Evolutionary conservation across 2,888 invertebrate genomes (phyloP), one percentile per base, ranked within the genome.

Genomic region (Syritta pipiens): DNA sequence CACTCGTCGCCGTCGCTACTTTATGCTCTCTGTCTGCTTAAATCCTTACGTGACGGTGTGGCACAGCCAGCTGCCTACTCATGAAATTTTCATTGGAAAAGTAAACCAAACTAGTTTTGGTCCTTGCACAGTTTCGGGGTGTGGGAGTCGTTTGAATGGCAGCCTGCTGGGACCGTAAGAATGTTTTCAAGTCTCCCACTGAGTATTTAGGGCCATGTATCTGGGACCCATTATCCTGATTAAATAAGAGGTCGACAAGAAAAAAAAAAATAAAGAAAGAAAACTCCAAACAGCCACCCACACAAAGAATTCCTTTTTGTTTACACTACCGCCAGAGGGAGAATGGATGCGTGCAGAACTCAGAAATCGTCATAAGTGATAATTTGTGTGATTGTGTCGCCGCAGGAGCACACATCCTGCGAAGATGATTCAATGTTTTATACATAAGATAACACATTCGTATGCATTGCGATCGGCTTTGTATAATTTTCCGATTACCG

Each of bases 401-500:
- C 53, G 48, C 30, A 48, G 35, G 53, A 53, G 51, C 40, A 49
- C 32, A 22, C 30, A 30, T 40, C 35, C 3, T 9, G 32, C 14
- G 17, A 10, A n/a, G 28, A n/a, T 37, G 26, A 55, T 55, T 55
- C 65, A 55, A 68, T 75, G 75, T 68, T 55, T 68, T 48, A 68
- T 68, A 62, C 68, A 68, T 68, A 28, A 62, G 62, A 68, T n/a
- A n/a, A n/a, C 49, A 40, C 55, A 71, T 71, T 77, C 32, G 51
- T 71, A 77, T 77, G 63, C 63, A 71, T 77, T 71, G 59, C 57
- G 65, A 77, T 30, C 22, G 69, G n/a, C 46, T 59, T 77, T 71
- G 76, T 71, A 77, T 77, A 77, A 77, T 65, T 77, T 77, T 71
- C 30, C 71, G 57, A 77, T 77, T 71, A 59, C 30, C 44, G 30